Evolutionary conservation across 1,140 invertebrate species (phyloP), one percentile per base, ranked within the genome.

Genomic region (Drosophila auraria): DNA sequence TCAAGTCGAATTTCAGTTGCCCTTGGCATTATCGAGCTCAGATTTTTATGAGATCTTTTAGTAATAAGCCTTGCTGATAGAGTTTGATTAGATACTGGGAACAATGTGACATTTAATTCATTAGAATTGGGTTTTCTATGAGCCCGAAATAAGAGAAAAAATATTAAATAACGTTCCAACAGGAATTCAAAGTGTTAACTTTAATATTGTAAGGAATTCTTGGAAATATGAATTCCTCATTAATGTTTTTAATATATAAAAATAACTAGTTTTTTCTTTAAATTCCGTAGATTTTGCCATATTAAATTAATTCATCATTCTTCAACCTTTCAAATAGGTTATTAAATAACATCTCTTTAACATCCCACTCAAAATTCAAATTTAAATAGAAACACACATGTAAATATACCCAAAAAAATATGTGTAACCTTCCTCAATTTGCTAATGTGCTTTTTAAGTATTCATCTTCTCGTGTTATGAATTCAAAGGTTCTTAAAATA

Each of bases 11-110:
- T 45, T 36, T 33, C 47, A 15, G 40, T 17, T 78, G 42, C 73
- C 63, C 74, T 74, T 74, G 69, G 2, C 20, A 61, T 47, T 71
- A 54, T 71, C 50, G 15, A 36, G 23, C 17, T n/a, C 15, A 47
- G 68, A 54, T 68, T 71, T 38, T 2, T 38, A 44, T 42, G 25
- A 15, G 25, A 50, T 68, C 59, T 50, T 6, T n/a, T n/a, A 5
- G 33, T 11, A 4, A 3, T 9, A 33, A 27, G 14, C 4, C 25
- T 15, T 42, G 61, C 23, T 63, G 61, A 58, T 64, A 27, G 2
- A 2, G 14, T 0, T 50, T 42, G 36, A 63, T 64, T 6, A 23
- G 23, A 38, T 14, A 63, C 14, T 27, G 23, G 1, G 11, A 33
- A 38, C 2, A 17, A 4, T 23, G 20, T 25, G 5, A 6, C 6